Evolutionary conservation across 1,140 invertebrate genomes (phyloP).

Genomic region (Brachionus rotundiformis): DNA sequence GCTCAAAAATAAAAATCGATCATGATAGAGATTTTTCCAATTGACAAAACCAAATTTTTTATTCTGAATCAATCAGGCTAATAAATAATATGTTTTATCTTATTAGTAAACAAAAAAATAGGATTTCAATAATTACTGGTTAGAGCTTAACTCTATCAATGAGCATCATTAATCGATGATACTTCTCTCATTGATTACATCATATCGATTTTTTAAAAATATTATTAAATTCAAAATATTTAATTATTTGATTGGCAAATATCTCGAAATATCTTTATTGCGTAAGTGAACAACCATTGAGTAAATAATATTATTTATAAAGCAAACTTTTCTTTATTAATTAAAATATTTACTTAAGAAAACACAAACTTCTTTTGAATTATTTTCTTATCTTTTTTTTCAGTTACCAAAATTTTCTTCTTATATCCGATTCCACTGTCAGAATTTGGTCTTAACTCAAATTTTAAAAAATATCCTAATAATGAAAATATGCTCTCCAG

Average conservation of each 20-base stretch:
- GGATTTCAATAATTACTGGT: not conserved
- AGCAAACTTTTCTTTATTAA: not conserved
- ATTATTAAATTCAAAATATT: not conserved
- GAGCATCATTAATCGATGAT: not conserved
- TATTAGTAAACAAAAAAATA: not conserved
- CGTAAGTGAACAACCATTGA: not conserved
- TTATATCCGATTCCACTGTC: not conserved
- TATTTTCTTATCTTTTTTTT: too few species aligned
- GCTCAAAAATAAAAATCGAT: constrained; percentile 6
- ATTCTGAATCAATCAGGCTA: not conserved
- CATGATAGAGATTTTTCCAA: not conserved
- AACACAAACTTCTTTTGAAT: too few species aligned
- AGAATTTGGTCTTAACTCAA: not conserved
- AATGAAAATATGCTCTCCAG: too few species aligned
- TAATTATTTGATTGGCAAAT: not conserved
- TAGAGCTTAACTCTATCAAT: not conserved
- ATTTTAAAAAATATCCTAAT: too few species aligned
- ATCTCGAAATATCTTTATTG: not conserved
- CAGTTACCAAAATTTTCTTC: too few species aligned
- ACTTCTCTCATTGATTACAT: not conserved
- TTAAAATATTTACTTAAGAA: not conserved
- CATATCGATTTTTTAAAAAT: not conserved
- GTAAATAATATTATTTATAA: not conserved
- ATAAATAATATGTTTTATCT: not conserved
- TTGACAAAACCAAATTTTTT: not conserved